These are phyloP conservation scores for Anoura caudifer DNA, from an alignment of 2,113 vertebrate genomes.

Conservation along the genomic window DNA sequence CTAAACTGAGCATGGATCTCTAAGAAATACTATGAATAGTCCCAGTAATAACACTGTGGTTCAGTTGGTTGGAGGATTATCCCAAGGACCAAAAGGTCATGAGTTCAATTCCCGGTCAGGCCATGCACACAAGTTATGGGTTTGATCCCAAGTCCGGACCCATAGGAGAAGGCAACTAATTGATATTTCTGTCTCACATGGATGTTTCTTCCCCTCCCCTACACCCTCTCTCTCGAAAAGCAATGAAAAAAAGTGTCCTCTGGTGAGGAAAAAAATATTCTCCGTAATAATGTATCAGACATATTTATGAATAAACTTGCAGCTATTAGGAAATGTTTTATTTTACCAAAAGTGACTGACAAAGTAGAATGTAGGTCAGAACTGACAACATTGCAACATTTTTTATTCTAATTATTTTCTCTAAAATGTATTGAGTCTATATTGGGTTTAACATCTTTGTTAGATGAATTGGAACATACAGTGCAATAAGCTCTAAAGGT, in stretches of 20 bases:
- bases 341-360: not conserved
- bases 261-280: not conserved
- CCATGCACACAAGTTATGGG: too few species aligned
- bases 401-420: slow-evolving; percentile 25
- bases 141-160: too few species aligned
- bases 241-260: too few species aligned
- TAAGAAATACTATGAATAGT: not conserved
- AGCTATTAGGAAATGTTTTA: not conserved
- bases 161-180: too few species aligned
- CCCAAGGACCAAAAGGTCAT: too few species aligned
- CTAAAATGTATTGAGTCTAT: not conserved
- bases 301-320: not conserved
- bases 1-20: not conserved
- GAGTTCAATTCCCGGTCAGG: too few species aligned
- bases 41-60: too few species aligned
- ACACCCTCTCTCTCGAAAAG: too few species aligned
- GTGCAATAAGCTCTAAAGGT: not conserved
- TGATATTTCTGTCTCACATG: too few species aligned
- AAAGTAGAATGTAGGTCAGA: not conserved
- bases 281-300: not conserved
- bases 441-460: slow-evolving; percentile 31
- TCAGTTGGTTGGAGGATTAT: too few species aligned
- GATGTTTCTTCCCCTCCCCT: too few species aligned
- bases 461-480: not conserved
- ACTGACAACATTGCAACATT: not conserved